These are phyloP conservation scores for Callorhinus ursinus DNA, from an alignment of 2,113 vertebrate species.

Conservation along the genomic window DNA sequence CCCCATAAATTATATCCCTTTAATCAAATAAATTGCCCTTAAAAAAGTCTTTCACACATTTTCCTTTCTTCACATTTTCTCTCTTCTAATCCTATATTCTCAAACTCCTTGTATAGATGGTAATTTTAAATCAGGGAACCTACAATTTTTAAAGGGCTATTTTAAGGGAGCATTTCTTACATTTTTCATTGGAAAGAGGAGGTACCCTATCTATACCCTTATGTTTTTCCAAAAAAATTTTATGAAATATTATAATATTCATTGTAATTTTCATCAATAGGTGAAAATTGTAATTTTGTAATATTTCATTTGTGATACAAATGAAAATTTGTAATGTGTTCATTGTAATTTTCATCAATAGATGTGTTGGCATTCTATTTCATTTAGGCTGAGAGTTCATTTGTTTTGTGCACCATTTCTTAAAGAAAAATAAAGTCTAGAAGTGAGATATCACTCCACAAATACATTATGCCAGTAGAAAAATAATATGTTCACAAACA, in stretches of 20 bases:
- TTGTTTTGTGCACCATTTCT: not conserved
- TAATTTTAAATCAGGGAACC: not conserved
- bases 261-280: not conserved
- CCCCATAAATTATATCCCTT: not conserved
- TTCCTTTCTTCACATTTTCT: not conserved
- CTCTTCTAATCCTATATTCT: not conserved
- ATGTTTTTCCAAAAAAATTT: not conserved
- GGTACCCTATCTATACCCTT: not conserved
- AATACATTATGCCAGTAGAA: not conserved
- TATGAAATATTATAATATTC: too few species aligned
- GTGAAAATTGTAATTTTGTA: too few species aligned
- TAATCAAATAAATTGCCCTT: not conserved
- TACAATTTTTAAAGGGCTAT: not conserved
- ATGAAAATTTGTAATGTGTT: not conserved
- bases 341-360: not conserved
- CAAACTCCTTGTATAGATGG: not conserved
- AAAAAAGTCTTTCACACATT: not conserved
- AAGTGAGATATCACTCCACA: not conserved
- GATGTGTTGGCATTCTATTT: not conserved
- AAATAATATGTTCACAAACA: not conserved
- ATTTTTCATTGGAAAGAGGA: not conserved
- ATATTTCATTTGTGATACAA: too few species aligned
- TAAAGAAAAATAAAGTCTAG: not conserved
- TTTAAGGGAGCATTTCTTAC: not conserved
- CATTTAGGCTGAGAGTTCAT: not conserved